Evolutionary conservation across 2,888 invertebrate genomes (phyloP).

Genomic region (Acronicta psi): DNA sequence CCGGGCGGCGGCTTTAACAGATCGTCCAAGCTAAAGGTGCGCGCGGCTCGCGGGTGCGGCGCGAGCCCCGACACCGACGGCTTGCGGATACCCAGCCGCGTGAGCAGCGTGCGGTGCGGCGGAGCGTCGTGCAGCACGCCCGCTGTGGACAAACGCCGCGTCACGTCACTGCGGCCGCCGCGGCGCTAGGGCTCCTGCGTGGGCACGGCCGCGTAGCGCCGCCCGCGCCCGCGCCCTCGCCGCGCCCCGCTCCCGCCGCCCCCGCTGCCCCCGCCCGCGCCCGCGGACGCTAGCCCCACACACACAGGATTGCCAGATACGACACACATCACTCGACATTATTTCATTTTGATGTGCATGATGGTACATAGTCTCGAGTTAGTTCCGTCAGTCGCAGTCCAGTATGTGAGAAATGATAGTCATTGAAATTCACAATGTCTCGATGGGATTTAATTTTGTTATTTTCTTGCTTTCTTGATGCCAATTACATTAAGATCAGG

Average conservation of each 20-base stretch:
- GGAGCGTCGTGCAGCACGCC: constrained; percentile 80
- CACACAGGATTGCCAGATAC: constrained; percentile 74
- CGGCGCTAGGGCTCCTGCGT: constrained; percentile 46
- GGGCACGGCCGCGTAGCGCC: constrained; percentile 60
- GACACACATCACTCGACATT: constrained; percentile 5
- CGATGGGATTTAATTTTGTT: constrained; percentile 39
- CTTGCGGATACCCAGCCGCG: constrained; percentile 96
- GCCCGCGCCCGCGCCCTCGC: constrained; percentile 56
- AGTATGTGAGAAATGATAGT: constrained; percentile 22
- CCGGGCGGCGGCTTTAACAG: constrained; percentile 94
- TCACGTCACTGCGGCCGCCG: constrained; percentile 46
- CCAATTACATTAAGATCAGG: constrained; percentile 58
- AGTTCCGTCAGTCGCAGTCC: constrained; percentile 32
- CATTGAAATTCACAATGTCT: constrained; percentile 51
- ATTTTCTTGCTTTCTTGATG: constrained; percentile 7
- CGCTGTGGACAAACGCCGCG: constrained; percentile 87
- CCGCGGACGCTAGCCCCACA: constrained; percentile 71
- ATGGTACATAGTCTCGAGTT: constrained; percentile 25
- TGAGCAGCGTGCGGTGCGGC: constrained; percentile 92
- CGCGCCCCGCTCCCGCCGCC: constrained; percentile 57
- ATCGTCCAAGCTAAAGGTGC: constrained; percentile 96
- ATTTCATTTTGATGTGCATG: constrained; percentile 43
- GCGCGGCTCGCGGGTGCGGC: constrained; percentile 92
- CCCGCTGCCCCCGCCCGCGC: constrained; percentile 53
- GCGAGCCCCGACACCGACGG: constrained; percentile 95